Evolutionary conservation across 2,797 vertebrate genomes (phyloP).

Genomic region (Paguma larvata): DNA sequence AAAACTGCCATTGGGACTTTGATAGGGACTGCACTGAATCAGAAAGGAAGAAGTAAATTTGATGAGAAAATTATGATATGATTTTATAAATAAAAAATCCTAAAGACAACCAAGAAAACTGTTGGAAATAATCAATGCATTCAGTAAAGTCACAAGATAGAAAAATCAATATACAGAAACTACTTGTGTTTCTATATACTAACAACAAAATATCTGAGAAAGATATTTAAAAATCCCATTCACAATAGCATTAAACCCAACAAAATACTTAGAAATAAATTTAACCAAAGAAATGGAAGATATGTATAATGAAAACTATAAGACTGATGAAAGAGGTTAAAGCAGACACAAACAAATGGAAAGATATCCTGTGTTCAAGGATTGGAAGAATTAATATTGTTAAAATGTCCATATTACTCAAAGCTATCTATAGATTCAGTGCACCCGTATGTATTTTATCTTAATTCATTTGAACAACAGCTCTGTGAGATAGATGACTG

Average conservation of each 20-base stretch:
- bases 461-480: conserved; percentile 56
- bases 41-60: not conserved
- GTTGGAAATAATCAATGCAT: not conserved
- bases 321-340: not conserved
- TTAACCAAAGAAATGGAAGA: conserved; percentile 32
- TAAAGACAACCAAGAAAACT: not conserved
- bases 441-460: not conserved
- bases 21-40: not conserved
- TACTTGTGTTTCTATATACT: not conserved
- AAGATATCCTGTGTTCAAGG: not conserved
- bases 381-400: not conserved
- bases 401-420: not conserved
- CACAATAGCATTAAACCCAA: not conserved
- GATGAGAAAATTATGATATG: not conserved
- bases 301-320: not conserved
- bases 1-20: not conserved
- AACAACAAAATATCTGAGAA: not conserved
- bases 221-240: not conserved
- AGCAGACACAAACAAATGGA: not conserved
- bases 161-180: not conserved
- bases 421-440: not conserved
- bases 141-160: not conserved
- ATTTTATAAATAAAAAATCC: not conserved
- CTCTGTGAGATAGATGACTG: conserved; percentile 38
- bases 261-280: conserved; percentile 24